phyloP scores from a whole-genome alignment of 2,113 vertebrate species.

The Malurus alboscapulatus region DNA sequence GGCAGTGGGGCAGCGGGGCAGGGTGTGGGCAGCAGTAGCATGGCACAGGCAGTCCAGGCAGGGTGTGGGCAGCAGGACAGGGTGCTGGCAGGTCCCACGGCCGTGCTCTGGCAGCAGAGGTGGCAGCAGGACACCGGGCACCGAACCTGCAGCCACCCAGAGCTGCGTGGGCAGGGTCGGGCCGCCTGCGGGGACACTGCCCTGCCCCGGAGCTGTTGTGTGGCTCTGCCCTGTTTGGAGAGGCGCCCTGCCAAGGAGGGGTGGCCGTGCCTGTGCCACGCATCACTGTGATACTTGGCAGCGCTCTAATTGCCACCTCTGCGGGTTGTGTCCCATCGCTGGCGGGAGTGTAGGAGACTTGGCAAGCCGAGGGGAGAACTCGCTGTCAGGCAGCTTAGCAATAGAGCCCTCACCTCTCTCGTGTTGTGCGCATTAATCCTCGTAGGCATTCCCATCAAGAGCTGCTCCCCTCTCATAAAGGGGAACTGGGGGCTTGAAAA shows the following conservation, averaged over 20 bases:
- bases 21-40: neutral
- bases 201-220: neutral
- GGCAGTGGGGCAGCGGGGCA: too few species aligned
- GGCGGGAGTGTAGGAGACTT: neutral
- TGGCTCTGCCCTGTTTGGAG: neutral
- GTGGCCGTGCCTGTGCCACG: neutral
- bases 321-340: neutral
- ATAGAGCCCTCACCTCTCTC: neutral
- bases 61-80: neutral
- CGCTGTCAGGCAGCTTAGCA: neutral
- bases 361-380: neutral
- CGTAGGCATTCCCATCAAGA: neutral
- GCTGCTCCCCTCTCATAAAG: neutral
- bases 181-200: neutral
- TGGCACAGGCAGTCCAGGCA: neutral
- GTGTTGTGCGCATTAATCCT: neutral
- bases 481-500: neutral
- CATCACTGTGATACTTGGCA: neutral
- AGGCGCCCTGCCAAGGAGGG: neutral
- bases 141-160: rapidly evolving
- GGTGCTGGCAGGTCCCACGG: neutral
- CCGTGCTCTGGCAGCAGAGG: neutral
- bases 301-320: conserved; percentile 19
- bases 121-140: neutral
- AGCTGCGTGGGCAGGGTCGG: neutral